Conservation (phyloP, 2,113 vertebrate genomes). For the Talpa occidentalis region DNA sequence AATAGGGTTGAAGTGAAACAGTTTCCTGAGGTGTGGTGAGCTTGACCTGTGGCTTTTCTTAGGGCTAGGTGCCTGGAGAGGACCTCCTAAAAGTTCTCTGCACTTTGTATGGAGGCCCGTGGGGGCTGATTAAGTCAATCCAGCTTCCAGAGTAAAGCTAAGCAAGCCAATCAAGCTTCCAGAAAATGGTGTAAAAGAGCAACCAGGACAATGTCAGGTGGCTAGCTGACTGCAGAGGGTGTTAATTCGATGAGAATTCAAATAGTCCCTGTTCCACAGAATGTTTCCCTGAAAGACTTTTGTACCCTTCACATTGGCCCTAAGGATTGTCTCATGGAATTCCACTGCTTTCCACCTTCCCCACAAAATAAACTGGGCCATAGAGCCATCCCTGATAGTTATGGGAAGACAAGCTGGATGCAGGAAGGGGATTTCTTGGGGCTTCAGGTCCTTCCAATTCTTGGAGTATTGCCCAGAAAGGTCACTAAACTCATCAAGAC, state of each 20-base stretch:
- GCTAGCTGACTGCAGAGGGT: not conserved
- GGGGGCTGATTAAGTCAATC: not conserved
- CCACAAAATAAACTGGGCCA: not conserved
- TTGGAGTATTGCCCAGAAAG: not conserved
- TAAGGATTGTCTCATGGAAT: not conserved
- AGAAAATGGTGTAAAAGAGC: not conserved
- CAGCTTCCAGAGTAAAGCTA: not conserved
- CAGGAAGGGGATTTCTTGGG: not conserved
- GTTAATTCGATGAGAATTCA: not conserved
- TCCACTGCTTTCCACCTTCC: not conserved
- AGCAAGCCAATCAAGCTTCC: not conserved
- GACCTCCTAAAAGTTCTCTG: not conserved
- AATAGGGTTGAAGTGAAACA: not conserved
- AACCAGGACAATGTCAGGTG: not conserved
- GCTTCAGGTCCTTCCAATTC: not conserved
- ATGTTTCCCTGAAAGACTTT: not conserved
- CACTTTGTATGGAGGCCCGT: not conserved
- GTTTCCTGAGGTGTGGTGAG: not conserved
- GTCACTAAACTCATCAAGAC: not conserved
- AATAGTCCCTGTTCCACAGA: not conserved
- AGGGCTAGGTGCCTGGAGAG: not conserved
- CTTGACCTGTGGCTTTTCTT: not conserved
- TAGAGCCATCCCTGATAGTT: not conserved
- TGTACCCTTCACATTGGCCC: not conserved
- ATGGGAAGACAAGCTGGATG: not conserved